Percentiles rank a stretch among this genome's conserved stretches.
These are phyloP conservation scores for Plecotus auritus DNA, from an alignment of 2,113 vertebrate genomes.

Conservation along the genomic window DNA sequence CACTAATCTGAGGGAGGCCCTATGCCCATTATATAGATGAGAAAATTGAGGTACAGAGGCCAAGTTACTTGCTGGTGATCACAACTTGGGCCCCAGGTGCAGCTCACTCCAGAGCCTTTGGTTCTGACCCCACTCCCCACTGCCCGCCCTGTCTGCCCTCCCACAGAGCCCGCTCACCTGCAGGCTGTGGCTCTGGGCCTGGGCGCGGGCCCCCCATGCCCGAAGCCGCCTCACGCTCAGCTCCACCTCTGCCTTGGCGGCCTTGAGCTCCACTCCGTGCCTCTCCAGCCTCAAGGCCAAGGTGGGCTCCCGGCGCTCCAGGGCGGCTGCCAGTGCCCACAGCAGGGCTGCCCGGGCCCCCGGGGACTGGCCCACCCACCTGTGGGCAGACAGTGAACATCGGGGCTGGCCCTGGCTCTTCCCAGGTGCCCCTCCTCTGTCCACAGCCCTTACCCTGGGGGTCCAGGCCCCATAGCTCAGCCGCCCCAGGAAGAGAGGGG, in stretches of 20 bases:
- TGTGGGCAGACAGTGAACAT: slow-evolving; percentile 31
- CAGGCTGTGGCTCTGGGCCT: slow-evolving; percentile 82
- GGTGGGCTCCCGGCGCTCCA: slow-evolving; percentile 80
- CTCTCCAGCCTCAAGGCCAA: slow-evolving; percentile 74
- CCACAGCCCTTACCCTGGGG: background rate
- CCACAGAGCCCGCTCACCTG: slow-evolving; percentile 74
- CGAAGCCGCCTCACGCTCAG: slow-evolving; percentile 83
- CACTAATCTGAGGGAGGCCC: fast-evolving
- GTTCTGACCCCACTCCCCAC: background rate
- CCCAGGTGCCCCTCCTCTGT: background rate
- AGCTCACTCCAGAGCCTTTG: background rate
- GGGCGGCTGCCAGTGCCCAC: slow-evolving; percentile 83
- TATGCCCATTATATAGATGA: background rate
- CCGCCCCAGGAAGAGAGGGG: background rate
- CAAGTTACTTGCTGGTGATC: background rate
- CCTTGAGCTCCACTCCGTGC: slow-evolving; percentile 67
- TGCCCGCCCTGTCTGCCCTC: fast-evolving
- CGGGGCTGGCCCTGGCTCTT: background rate
- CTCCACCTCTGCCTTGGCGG: slow-evolving; percentile 83
- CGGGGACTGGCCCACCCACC: slow-evolving; percentile 85
- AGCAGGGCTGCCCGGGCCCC: slow-evolving; percentile 83
- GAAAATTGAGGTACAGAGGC: background rate
- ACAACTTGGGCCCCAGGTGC: no score
- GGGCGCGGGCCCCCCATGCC: slow-evolving; percentile 82
- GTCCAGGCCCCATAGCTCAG: no score